Base-by-base conservation (phyloP, 2,888 invertebrate genomes). In the Agrochola macilenta region DNA sequence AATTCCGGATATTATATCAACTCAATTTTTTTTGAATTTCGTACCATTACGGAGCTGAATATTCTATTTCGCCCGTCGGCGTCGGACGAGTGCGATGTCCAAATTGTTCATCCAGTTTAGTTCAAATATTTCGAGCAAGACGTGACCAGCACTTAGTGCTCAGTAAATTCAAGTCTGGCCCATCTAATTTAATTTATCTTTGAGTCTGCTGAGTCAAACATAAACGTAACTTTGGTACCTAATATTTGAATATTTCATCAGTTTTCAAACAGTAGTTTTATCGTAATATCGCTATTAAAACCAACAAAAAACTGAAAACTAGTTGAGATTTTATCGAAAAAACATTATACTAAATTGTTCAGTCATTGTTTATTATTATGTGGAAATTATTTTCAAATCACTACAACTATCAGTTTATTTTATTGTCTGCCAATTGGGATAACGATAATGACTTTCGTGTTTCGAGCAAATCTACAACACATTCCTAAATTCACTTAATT, bases 161-260 rank as follows among this genome's bases (percentile, higher is more conserved):
- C 46, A 30, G 58, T 69, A 72, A 64, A 72, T 74, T 84, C 46
- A 70, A 58, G 35, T 26, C 30, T 39, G 43, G 7, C 39, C 69
- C 14, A 58, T 61, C 7, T 46, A 70, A 65, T 84, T 74, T 63
- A 54, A 70, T 79, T 69, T 69, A 7, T 20, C 43, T 60, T 64
- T 23, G n/a, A 52, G 14, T 14, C 46, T 30, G 30, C 30, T 30
- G 30, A 30, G 1, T 30, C 30, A 30, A 30, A 30, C 30, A 30
- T 30, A 30, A 30, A 30, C 30, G 30, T 30, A 30, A 30, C 30
- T 1, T 30, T 30, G 5, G 61, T 84, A 30, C 30, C 30, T 30
- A 68, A 76, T 81, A 65, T 65, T 84, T 84, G 71, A 84, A 82
- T 85, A 83, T 73, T 81, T 73, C 12, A 82, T 57, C 17, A 54